These are phyloP conservation scores for Philereme transversata DNA, from an alignment of 2,888 invertebrate species.

Conservation along the genomic window DNA sequence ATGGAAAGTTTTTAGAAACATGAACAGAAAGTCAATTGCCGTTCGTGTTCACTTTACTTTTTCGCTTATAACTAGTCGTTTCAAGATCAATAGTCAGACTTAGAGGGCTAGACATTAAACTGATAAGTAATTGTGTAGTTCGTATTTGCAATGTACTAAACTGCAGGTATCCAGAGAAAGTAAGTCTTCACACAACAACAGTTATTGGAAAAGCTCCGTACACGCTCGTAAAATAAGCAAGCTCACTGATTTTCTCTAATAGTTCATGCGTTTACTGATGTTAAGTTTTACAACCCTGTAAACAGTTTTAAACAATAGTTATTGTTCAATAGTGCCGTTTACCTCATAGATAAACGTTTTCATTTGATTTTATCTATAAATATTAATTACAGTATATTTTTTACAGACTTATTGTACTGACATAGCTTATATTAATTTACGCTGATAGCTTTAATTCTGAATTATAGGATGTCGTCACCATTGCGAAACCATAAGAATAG, in stretches of 20 bases:
- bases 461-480: conserved; percentile 9
- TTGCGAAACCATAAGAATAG: conserved; percentile 9
- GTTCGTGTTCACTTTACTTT: too few species aligned
- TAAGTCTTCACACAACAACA: not conserved
- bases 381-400: not conserved
- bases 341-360: not conserved
- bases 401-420: not conserved
- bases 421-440: too few species aligned
- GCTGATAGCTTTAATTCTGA: not conserved
- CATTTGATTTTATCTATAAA: not conserved
- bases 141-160: not conserved
- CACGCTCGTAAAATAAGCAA: not conserved
- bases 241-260: not conserved
- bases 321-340: not conserved
- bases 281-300: not conserved
- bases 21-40: too few species aligned
- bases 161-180: not conserved
- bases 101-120: too few species aligned
- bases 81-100: too few species aligned
- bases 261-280: not conserved
- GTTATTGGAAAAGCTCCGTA: not conserved
- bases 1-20: too few species aligned
- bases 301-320: not conserved
- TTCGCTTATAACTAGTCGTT: too few species aligned
- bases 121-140: too few species aligned